Percentiles rank a stretch among this genome's conserved stretches.
phyloP scores from a whole-genome alignment of 2,113 vertebrate genomes.

The Sinocyclocheilus anophthalmus region DNA sequence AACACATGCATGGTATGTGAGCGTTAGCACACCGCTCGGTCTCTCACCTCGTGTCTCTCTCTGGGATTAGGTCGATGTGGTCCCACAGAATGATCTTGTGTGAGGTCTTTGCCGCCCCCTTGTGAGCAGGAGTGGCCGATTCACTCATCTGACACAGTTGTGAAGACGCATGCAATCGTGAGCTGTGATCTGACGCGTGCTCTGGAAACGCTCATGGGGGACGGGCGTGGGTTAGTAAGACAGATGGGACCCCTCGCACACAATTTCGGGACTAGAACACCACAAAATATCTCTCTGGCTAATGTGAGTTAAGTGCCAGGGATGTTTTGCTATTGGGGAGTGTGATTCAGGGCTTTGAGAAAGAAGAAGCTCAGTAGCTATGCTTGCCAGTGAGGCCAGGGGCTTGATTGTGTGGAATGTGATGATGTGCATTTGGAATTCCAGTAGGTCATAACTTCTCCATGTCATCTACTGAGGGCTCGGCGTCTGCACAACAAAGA shows the following conservation, averaged over 20 bases:
- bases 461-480: slow-evolving; percentile 27
- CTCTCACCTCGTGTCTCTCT: slow-evolving; percentile 91
- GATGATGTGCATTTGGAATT: slow-evolving; percentile 38
- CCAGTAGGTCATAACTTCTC: slow-evolving; percentile 35
- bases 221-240: not conserved
- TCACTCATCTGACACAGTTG: slow-evolving; percentile 92
- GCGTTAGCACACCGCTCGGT: not conserved
- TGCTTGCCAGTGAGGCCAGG: not conserved
- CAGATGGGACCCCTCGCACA: not conserved
- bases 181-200: slow-evolving; percentile 90
- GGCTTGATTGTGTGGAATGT: slow-evolving; percentile 3
- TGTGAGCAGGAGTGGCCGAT: slow-evolving; percentile 87
- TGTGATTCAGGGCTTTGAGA: not conserved
- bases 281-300: slow-evolving; percentile 55
- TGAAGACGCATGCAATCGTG: slow-evolving; percentile 97
- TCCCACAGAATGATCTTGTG: slow-evolving; percentile 93
- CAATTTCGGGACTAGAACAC: slow-evolving; percentile 59
- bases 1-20: not conserved
- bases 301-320: slow-evolving; percentile 51
- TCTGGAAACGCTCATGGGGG: slow-evolving; percentile 88
- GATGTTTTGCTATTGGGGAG: slow-evolving; percentile 41
- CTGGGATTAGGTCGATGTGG: slow-evolving; percentile 87
- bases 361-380: not conserved
- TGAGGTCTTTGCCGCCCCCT: slow-evolving; percentile 95
- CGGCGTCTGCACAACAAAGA: not conserved